Evolutionary conservation across 2,113 vertebrate species (phyloP).

Genomic region (Onychostruthus taczanowskii): DNA sequence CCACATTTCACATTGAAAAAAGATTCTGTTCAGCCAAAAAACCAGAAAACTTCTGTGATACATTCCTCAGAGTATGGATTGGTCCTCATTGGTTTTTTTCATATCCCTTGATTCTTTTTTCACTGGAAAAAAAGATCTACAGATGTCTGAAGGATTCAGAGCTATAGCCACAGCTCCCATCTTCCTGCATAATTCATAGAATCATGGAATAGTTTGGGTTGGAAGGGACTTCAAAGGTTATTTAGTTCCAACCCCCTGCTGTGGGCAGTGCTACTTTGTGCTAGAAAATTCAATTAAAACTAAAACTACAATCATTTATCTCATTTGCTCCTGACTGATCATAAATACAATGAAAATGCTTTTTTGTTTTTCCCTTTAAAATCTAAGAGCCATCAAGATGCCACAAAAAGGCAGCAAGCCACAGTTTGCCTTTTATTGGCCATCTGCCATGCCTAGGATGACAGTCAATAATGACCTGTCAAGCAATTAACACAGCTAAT

Average conservation of each 20-base stretch:
- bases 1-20: neutral
- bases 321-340: neutral
- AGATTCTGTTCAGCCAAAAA: neutral
- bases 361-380: neutral
- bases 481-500: conserved; percentile 74
- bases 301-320: neutral
- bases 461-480: conserved; percentile 68
- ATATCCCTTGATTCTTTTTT: neutral
- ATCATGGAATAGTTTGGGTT: neutral
- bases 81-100: neutral
- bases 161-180: neutral
- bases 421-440: conserved; percentile 59
- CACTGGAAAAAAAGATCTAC: neutral
- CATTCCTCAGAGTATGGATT: neutral
- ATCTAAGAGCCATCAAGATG: conserved; percentile 5
- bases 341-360: neutral
- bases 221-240: neutral
- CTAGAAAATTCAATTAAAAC: too few relatives aligned
- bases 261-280: neutral
- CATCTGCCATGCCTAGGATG: conserved; percentile 62
- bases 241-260: neutral
- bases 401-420: conserved; percentile 17
- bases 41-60: neutral
- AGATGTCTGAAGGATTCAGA: neutral
- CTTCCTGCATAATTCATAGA: neutral